Conservation (phyloP, 2,113 vertebrate species). For the Phyllopteryx taeniolatus region DNA sequence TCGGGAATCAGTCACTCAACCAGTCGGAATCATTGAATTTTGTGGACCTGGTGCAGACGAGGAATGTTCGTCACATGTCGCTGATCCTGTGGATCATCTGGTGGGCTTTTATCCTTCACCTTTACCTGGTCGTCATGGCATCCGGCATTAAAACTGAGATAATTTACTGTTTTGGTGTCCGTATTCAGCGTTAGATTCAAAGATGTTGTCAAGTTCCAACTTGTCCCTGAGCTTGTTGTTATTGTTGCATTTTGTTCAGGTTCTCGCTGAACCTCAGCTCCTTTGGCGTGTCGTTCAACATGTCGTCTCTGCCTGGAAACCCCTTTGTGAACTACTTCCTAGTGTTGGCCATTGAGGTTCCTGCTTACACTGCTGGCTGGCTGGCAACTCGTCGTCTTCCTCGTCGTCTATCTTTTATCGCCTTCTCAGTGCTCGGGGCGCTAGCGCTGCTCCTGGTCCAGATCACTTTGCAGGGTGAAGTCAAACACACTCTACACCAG, state of each 20-base stretch:
- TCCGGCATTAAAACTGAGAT: too few relatives aligned
- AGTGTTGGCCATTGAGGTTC: conserved; percentile 28
- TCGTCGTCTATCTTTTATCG: conserved; percentile 20
- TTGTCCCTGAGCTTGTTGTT: not conserved
- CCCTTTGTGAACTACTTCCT: conserved; percentile 50
- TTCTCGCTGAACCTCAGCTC: conserved; percentile 28
- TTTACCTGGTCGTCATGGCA: too few relatives aligned
- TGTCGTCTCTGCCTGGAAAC: conserved; percentile 34
- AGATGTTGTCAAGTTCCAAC: too few relatives aligned
- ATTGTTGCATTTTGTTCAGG: conserved; percentile 35
- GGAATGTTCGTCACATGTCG: conserved; percentile 26
- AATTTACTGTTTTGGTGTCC: not conserved
- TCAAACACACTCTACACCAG: not conserved
- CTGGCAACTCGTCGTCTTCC: conserved; percentile 13
- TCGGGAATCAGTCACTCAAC: conserved; percentile 12
- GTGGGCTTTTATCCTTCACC: conserved; percentile 23
- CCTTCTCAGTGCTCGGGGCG: conserved; percentile 29
- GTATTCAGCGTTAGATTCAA: too few relatives aligned
- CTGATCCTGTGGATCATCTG: conserved; percentile 51
- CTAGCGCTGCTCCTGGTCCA: conserved; percentile 37
- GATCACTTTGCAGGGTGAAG: conserved; percentile 7
- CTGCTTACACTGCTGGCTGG: conserved; percentile 23
- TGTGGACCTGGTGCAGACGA: conserved; percentile 42
- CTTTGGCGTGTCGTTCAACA: conserved; percentile 49
- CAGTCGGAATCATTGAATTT: conserved; percentile 8